Evolutionary conservation across 2,797 vertebrate genomes (phyloP), one percentile per base, ranked within the genome.

Genomic region (Halcyon badia): DNA sequence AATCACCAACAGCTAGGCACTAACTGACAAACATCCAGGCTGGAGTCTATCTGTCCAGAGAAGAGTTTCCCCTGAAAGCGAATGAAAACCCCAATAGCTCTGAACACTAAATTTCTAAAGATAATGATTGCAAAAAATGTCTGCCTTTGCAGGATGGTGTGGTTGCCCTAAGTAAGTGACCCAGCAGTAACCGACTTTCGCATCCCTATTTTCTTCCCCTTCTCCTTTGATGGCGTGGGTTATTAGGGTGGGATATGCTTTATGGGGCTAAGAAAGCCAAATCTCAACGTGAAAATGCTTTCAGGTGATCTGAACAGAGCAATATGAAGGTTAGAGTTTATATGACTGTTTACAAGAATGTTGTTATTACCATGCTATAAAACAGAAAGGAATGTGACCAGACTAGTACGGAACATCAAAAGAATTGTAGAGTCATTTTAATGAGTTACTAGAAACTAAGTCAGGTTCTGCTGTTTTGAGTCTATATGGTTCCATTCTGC

Each of bases 261-360:
- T 90, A 87, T 61, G 75, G 75, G 65, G 33, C 30, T 48, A 87
- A 80, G 68, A 75, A 94, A 82, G n/a, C 56, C 90, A 95, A 89
- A 89, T 83, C 87, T 61, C 17, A 10, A 96, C 30, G 93, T 79
- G 85, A 86, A 97, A 96, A 96, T 57, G 60, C 76, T 92, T 96
- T 94, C 90, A 96, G 81, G 86, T 77, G 72, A 91, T 87, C 77
- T 56, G 78, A 88, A 7, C 69, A 88, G 72, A 89, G 84, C 72
- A 96, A 89, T 87, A 85, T 89, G 87, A 89, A 96, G 92, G 95
- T 86, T 94, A 89, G 96, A 91, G 83, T 94, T 97, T 96, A 97
- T 95, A 94, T 51, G 84, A 87, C 95, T 97, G 93, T 96, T 97
- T 97, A 97, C 96, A 97, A 96, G 95, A 96, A 97, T 94, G 95